Base-by-base conservation (phyloP, 2,113 vertebrate species). In the Crypturellus undulatus region DNA sequence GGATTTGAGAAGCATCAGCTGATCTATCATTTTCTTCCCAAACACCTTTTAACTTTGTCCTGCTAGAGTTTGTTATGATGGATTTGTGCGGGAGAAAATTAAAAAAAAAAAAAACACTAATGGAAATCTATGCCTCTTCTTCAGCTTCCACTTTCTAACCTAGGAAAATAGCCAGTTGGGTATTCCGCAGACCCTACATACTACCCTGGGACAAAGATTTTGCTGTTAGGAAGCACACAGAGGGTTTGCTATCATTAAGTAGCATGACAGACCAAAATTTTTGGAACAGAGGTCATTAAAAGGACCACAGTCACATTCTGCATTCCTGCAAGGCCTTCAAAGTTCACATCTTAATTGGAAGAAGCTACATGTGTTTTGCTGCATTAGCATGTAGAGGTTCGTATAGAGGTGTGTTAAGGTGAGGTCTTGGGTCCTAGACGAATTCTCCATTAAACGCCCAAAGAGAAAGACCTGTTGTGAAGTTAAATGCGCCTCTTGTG, bases 1-100 rank as follows among this genome's bases (percentile, higher is more conserved):
- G 71, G 24, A 60, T 79, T 87, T 94, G 51, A 85, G 94, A 91
- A 96, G 60, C 34, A 52, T 34, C 77, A 51, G 32, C 36, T 80
- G 42, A 87, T 79, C 18, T 72, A 47, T 82, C 63, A 56, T 51
- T 87, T 93, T 91, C 60, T 94, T 79, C 49, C 49, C 36, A 42
- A 79, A 60, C 21, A 59, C 72, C 52, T 83, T 89, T 79, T 87
- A 59, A 47, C 30, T 85, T 79, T 78, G n/a, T 80, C 51, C 18
- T 28, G 32, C 3, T 4, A 68, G 38, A 52, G 28, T 60, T 78
- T 10, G 20, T 77, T 26, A 19, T 51, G 47, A 82, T 82, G 67
- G 49, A 58, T 94, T 96, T 92, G 5, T 85, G 64, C 62, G 36
- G 49, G 49, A 77, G 85, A 67, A 30, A 59, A 19, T 70, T 70